phyloP scores from a whole-genome alignment of 2,888 invertebrate genomes.

The Eupithecia pulchellata region DNA sequence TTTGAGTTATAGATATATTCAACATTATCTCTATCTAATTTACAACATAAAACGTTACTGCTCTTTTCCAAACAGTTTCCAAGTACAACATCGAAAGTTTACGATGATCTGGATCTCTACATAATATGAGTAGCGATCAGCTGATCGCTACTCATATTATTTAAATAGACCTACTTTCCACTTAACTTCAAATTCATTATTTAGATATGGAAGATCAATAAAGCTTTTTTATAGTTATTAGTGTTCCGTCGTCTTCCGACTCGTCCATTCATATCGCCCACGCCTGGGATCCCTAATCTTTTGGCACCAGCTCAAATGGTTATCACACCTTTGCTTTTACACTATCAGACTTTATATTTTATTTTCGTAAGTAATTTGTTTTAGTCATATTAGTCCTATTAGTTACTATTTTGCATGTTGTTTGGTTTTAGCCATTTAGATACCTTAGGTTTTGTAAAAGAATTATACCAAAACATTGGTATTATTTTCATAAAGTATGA shows the following conservation, averaged over 20 bases:
- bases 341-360: slow-evolving; percentile 45
- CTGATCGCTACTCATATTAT: slow-evolving; percentile 4
- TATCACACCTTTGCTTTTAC: slow-evolving; percentile 66
- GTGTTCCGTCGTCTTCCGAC: slow-evolving; percentile 55
- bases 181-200: slow-evolving; percentile 31
- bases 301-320: slow-evolving; percentile 73
- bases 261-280: slow-evolving; percentile 69
- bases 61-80: background rate
- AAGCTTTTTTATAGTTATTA: slow-evolving; percentile 43
- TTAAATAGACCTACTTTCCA: slow-evolving; percentile 32
- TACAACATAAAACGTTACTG: background rate
- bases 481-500: too few species aligned
- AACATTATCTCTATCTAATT: background rate
- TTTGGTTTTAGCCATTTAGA: too few species aligned
- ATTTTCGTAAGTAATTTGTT: too few species aligned
- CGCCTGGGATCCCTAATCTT: slow-evolving; percentile 72
- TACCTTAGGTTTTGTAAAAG: too few species aligned
- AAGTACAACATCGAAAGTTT: background rate
- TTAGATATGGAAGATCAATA: slow-evolving; percentile 35
- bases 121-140: too few species aligned
- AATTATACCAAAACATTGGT: too few species aligned
- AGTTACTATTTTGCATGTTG: too few species aligned
- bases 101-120: slow-evolving; percentile 7
- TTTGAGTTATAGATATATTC: background rate
- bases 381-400: too few species aligned